phyloP scores from a whole-genome alignment of 2,113 vertebrate species.

The Paramisgurnus dabryanus region DNA sequence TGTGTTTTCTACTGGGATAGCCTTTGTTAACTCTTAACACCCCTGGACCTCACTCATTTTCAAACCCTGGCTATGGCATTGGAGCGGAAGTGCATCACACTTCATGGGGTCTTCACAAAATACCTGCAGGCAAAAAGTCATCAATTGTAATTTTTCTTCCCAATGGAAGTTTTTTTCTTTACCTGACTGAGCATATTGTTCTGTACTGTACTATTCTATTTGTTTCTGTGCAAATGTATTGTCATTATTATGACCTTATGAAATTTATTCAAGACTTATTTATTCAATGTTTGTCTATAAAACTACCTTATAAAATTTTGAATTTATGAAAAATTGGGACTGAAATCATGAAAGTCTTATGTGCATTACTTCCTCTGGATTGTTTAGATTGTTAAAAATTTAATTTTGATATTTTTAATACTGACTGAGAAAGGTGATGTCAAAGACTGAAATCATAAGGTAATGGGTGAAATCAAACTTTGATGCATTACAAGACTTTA shows the following conservation, averaged over 20 bases:
- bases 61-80: too few relatives aligned
- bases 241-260: constrained; percentile 8
- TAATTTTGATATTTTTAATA: too few relatives aligned
- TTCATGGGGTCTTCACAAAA: background rate
- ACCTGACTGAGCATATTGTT: constrained; percentile 68
- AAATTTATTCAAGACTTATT: background rate
- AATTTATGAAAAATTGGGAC: background rate
- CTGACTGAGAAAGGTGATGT: too few relatives aligned
- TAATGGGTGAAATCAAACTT: too few relatives aligned
- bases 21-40: too few relatives aligned
- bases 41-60: too few relatives aligned
- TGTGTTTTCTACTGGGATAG: too few relatives aligned
- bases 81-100: background rate
- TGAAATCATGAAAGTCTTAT: background rate
- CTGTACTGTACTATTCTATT: constrained; percentile 16
- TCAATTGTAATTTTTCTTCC: constrained; percentile 55
- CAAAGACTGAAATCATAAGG: too few relatives aligned
- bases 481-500: too few relatives aligned
- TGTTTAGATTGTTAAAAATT: background rate
- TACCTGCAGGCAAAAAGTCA: background rate
- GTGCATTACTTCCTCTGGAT: background rate
- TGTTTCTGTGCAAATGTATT: background rate
- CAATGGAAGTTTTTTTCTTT: constrained; percentile 58
- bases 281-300: background rate
- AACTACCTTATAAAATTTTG: background rate